phyloP scores from a whole-genome alignment of 2,113 vertebrate genomes.

The Tonatia bakeri region DNA sequence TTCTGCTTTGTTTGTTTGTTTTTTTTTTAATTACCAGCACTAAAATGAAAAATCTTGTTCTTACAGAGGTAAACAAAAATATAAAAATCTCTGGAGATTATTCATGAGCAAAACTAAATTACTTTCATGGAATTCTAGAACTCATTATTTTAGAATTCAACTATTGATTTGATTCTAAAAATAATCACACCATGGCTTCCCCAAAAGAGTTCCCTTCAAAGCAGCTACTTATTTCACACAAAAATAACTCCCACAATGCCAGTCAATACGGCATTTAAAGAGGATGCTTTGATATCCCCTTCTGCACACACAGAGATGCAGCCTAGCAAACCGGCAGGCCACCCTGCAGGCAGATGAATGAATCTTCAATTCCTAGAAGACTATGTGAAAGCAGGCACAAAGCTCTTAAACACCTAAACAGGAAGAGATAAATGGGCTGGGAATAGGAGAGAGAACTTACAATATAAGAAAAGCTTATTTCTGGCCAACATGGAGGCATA shows the following conservation, averaged over 20 bases:
- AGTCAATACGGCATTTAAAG: neutral
- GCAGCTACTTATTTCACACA: neutral
- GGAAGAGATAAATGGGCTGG: neutral
- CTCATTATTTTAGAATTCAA: neutral
- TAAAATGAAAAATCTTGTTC: conserved; percentile 24
- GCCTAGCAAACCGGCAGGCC: neutral
- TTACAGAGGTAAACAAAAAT: neutral
- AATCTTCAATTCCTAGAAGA: neutral
- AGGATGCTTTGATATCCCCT: neutral
- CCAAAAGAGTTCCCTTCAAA: neutral
- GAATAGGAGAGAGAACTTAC: neutral
- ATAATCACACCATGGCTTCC: neutral
- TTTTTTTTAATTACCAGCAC: neutral
- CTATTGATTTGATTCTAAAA: conserved; percentile 10
- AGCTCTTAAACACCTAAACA: neutral
- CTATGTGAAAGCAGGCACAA: neutral
- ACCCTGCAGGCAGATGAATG: neutral
- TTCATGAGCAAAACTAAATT: conserved; percentile 16
- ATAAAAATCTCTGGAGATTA: neutral
- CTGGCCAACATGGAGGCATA: no score
- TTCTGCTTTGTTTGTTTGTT: no score
- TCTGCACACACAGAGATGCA: neutral
- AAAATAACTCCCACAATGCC: neutral
- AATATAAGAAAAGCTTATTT: neutral
- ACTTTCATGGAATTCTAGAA: neutral